Percentiles rank a stretch among this genome's conserved stretches.
Evolutionary conservation across 1,140 invertebrate genomes (phyloP).

Genomic region (Scaptomyza montana): DNA sequence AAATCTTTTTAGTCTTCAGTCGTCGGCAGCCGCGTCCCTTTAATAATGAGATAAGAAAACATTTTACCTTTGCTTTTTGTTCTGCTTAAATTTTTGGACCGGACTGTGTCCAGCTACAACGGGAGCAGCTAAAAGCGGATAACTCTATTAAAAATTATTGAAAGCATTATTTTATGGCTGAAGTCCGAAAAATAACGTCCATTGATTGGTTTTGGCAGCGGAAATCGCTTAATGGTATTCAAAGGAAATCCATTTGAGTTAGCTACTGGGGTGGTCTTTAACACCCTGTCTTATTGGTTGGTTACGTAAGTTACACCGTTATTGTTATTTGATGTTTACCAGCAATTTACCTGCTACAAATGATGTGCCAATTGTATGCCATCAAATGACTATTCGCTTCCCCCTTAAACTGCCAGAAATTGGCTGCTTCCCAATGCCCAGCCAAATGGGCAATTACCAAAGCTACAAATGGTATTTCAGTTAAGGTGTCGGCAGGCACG

Average conservation of each 20-base stretch:
- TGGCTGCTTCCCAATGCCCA: conserved; percentile 16
- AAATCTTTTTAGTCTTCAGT: conserved; percentile 28
- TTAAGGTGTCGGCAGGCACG: conserved; percentile 72
- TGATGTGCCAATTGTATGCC: conserved; percentile 70
- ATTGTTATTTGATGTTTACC: conserved; percentile 8
- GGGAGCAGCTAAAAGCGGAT: conserved; percentile 40
- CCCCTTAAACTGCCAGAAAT: conserved; percentile 1
- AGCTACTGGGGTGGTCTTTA: conserved; percentile 28
- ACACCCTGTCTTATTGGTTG: neutral
- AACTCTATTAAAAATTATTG: conserved; percentile 69
- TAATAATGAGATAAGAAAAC: conserved; percentile 73
- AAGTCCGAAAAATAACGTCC: neutral
- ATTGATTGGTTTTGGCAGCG: conserved; percentile 46
- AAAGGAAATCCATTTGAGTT: conserved; percentile 34
- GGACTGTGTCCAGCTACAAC: conserved; percentile 21
- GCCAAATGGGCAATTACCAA: conserved; percentile 61
- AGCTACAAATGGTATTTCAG: conserved; percentile 53
- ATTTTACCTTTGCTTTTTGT: conserved; percentile 49
- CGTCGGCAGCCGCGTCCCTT: conserved; percentile 51
- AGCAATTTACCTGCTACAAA: conserved; percentile 50
- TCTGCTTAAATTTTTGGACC: neutral
- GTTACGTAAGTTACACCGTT: conserved; percentile 48
- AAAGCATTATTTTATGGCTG: conserved; percentile 48
- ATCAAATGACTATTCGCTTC: conserved; percentile 23
- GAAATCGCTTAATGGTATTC: conserved; percentile 51